Evolutionary conservation across 1,140 invertebrate genomes (phyloP).

Genomic region (Brachystomella parvula): DNA sequence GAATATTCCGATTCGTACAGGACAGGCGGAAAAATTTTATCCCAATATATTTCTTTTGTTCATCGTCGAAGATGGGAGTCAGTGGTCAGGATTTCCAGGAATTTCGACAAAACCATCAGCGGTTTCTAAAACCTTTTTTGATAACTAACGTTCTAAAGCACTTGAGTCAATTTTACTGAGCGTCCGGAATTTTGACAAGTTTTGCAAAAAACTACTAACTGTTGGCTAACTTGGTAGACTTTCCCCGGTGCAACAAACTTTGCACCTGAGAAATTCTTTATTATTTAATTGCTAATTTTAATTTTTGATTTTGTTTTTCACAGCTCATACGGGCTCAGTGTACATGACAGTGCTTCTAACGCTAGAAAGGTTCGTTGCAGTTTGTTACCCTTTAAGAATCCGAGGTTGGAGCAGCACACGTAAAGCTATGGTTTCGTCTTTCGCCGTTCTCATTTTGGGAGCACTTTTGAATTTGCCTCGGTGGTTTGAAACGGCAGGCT

Average conservation of each 20-base stretch:
- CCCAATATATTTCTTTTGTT: no score
- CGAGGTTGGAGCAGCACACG: conserved; percentile 59
- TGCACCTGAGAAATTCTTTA: background rate
- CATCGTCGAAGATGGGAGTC: no score
- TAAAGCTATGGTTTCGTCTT: background rate
- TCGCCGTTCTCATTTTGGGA: background rate
- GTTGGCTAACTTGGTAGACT: no score
- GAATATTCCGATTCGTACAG: no score
- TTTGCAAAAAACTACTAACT: background rate
- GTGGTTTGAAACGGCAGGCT: background rate
- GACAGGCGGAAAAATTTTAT: no score
- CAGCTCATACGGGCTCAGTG: conserved; percentile 65
- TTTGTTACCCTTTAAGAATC: conserved; percentile 83
- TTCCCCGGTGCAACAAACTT: background rate
- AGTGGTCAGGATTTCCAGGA: no score
- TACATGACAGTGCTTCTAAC: conserved; percentile 92
- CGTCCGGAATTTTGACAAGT: background rate
- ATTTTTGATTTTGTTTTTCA: background rate
- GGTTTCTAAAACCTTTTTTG: no score
- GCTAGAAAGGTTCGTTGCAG: conserved; percentile 88
- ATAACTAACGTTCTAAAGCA: no score
- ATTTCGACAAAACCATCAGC: no score
- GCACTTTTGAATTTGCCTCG: background rate
- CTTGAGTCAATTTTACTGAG: no score
- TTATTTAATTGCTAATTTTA: background rate